Percentiles rank a stretch among this genome's conserved stretches.
Conservation (phyloP, 2,888 invertebrate genomes). For the Smittia sp. region DNA sequence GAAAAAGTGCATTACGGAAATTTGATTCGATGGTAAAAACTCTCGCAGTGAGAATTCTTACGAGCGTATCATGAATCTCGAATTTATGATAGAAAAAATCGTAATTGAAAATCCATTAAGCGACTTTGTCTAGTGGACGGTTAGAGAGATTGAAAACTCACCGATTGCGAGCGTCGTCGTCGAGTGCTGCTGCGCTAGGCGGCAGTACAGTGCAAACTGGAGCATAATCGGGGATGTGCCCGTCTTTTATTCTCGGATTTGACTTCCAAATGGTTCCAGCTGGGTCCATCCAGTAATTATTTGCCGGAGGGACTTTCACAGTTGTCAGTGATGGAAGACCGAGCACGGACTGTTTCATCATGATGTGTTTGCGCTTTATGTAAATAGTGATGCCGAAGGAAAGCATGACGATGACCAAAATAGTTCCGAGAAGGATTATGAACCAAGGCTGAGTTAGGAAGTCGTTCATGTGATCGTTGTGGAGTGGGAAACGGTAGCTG, state of each 20-base stretch:
- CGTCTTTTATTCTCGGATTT: slow-evolving; percentile 21
- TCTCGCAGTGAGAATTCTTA: background rate
- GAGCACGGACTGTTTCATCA: slow-evolving; percentile 66
- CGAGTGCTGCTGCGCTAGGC: background rate
- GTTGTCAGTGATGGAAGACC: slow-evolving; percentile 50
- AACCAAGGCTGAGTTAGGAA: slow-evolving; percentile 87
- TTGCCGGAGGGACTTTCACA: slow-evolving; percentile 46
- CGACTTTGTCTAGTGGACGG: background rate
- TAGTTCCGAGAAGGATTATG: slow-evolving; percentile 79
- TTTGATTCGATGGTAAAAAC: slow-evolving; percentile 3
- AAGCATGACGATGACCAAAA: slow-evolving; percentile 78
- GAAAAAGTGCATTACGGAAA: slow-evolving; percentile 29
- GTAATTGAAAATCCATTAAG: slow-evolving; percentile 28
- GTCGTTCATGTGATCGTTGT: slow-evolving; percentile 62
- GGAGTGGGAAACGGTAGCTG: slow-evolving; percentile 57
- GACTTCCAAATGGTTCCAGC: slow-evolving; percentile 44
- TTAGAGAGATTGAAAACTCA: slow-evolving; percentile 23
- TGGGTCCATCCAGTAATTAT: slow-evolving; percentile 54
- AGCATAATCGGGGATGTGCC: slow-evolving; percentile 54
- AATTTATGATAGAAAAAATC: background rate
- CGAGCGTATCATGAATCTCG: background rate
- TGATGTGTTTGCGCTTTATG: slow-evolving; percentile 67
- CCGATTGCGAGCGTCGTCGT: slow-evolving; percentile 41
- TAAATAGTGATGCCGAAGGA: slow-evolving; percentile 79
- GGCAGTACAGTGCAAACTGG: slow-evolving; percentile 50